A percentile compares a stretch with the other conserved stretches of the same genome.
Evolutionary conservation across 2,113 vertebrate genomes (phyloP).

Genomic region (Tyrannus savana): DNA sequence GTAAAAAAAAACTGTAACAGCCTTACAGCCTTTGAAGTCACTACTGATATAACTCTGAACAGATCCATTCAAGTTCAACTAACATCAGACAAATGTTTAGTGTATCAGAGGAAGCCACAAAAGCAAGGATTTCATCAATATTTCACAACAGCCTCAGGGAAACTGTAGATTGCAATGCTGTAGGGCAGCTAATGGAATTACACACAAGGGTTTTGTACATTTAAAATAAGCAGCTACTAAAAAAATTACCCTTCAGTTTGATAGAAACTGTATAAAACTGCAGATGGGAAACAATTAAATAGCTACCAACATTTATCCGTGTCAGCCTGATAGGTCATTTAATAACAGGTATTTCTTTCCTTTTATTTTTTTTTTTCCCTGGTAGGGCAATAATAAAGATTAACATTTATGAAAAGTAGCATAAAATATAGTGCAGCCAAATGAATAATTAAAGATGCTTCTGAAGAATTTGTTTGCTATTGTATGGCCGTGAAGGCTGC

Average conservation of each 20-base stretch:
- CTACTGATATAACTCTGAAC: conserved; percentile 78
- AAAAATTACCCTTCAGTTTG: conserved; percentile 84
- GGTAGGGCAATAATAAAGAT: conserved; percentile 78
- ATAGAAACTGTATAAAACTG: conserved; percentile 83
- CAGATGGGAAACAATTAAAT: conserved; percentile 81
- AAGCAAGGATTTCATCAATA: conserved; percentile 94
- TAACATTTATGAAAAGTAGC: conserved; percentile 81
- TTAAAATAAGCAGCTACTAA: conserved; percentile 92
- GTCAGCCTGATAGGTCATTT: conserved; percentile 76
- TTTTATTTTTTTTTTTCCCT: conserved; percentile 1
- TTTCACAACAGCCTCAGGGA: conserved; percentile 98
- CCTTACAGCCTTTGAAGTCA: conserved; percentile 80
- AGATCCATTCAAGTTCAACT: conserved; percentile 82
- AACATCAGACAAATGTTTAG: conserved; percentile 87
- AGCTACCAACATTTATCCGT: conserved; percentile 72
- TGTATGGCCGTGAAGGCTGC: conserved; percentile 54
- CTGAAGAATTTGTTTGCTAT: conserved; percentile 77
- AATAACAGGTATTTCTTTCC: conserved; percentile 77
- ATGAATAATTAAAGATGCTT: conserved; percentile 83
- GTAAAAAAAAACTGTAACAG: conserved; percentile 71
- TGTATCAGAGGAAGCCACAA: conserved; percentile 85
- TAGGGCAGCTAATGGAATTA: conserved; percentile 95
- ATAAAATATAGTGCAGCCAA: conserved; percentile 74
- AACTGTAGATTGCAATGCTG: conserved; percentile 93
- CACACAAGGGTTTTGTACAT: conserved; percentile 95